These are phyloP conservation scores for Scleropages formosus DNA, from an alignment of 2,797 vertebrate species.

Conservation along the genomic window DNA sequence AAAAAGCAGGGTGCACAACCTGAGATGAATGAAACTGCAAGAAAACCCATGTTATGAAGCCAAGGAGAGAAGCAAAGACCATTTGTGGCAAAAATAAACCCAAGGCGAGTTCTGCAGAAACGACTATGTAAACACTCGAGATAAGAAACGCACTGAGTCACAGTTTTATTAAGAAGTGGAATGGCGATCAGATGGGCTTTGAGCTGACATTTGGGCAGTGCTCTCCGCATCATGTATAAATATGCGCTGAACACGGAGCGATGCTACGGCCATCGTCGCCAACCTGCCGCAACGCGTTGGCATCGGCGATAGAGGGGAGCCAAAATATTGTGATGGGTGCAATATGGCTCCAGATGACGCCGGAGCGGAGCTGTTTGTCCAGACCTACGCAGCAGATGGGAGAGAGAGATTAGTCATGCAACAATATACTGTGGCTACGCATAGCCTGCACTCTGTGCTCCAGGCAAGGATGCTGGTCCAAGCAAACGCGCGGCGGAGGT, in stretches of 20 bases:
- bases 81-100: background rate
- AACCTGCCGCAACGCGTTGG: constrained; percentile 25
- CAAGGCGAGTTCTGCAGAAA: background rate
- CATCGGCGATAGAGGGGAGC: constrained; percentile 24
- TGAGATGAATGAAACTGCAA: background rate
- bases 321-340: constrained; percentile 41
- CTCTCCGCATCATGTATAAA: background rate
- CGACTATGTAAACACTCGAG: background rate
- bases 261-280: constrained; percentile 27
- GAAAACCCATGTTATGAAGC: background rate
- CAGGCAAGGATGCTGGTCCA: constrained; percentile 37
- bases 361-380: constrained; percentile 33
- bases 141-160: background rate
- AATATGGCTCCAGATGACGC: constrained; percentile 41
- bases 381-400: constrained; percentile 36
- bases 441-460: constrained; percentile 35
- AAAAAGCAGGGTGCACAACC: background rate
- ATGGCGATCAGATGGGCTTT: too few relatives aligned
- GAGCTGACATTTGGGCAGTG: constrained; percentile 20
- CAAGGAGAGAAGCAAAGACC: background rate
- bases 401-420: constrained; percentile 39
- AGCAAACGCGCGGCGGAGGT: constrained; percentile 19
- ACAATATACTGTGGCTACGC: constrained; percentile 31
- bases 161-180: background rate
- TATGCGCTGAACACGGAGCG: background rate